Conservation (phyloP, 2,113 vertebrate species). For the Catharus minimus region DNA sequence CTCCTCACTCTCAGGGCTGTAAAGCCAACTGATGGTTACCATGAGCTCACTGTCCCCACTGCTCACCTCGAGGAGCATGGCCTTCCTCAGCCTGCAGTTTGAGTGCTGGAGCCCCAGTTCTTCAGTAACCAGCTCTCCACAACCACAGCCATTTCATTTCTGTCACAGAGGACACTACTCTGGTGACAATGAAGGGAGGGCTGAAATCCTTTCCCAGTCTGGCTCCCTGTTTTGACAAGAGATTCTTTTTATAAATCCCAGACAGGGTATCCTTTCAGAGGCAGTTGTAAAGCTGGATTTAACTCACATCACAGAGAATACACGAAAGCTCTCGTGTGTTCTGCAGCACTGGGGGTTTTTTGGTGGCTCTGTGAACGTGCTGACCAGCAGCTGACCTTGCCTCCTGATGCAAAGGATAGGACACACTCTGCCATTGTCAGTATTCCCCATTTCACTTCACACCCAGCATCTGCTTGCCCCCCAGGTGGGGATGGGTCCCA, state of each 20-base stretch:
- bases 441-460: not conserved
- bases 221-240: conserved; percentile 33
- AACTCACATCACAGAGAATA: not conserved
- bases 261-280: conserved; percentile 26
- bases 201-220: conserved; percentile 14
- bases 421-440: accelerated
- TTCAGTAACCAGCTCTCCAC: not conserved
- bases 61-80: not conserved
- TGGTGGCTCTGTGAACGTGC: not conserved
- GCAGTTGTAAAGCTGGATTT: conserved; percentile 42
- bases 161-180: not conserved
- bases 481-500: not conserved
- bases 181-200: not conserved
- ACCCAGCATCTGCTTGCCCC: not conserved
- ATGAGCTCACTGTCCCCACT: accelerated
- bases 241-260: conserved; percentile 38
- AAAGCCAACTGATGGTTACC: not conserved
- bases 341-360: not conserved
- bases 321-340: not conserved
- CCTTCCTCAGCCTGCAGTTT: not conserved
- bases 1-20: not conserved
- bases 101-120: not conserved
- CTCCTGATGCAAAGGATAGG: not conserved
- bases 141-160: not conserved
- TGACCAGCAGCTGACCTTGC: conserved; percentile 20